phyloP scores from a whole-genome alignment of 2,888 invertebrate species.

The Zootermopsis nevadensis region DNA sequence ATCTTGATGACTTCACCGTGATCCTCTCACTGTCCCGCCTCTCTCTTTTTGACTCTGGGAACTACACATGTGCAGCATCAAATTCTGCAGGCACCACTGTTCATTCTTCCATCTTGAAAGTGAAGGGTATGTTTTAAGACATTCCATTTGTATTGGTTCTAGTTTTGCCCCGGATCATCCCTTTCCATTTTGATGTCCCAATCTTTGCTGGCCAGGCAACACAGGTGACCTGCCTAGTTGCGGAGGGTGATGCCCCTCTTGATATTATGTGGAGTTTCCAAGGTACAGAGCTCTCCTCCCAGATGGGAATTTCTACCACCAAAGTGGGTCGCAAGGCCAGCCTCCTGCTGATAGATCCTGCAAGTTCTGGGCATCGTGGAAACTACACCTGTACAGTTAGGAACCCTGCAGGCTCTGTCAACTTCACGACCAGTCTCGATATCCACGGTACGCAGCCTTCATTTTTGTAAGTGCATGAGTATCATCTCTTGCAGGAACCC shows the following conservation, averaged over 20 bases:
- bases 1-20: slow-evolving; percentile 64
- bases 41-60: slow-evolving; percentile 64
- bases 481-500: slow-evolving; percentile 24
- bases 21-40: slow-evolving; percentile 65
- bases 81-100: slow-evolving; percentile 69
- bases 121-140: slow-evolving; percentile 60
- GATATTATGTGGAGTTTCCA: slow-evolving; percentile 69
- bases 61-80: slow-evolving; percentile 69
- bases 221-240: slow-evolving; percentile 76
- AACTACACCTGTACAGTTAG: slow-evolving; percentile 61
- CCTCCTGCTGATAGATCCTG: slow-evolving; percentile 63
- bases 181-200: slow-evolving; percentile 81
- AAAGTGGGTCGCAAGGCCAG: slow-evolving; percentile 65
- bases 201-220: slow-evolving; percentile 83
- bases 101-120: slow-evolving; percentile 67
- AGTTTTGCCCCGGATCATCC: slow-evolving; percentile 85
- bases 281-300: slow-evolving; percentile 61
- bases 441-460: slow-evolving; percentile 46
- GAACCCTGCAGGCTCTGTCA: slow-evolving; percentile 59
- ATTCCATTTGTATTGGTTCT: slow-evolving; percentile 62
- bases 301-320: slow-evolving; percentile 60
- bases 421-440: slow-evolving; percentile 56
- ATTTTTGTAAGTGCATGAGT: slow-evolving; percentile 38
- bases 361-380: slow-evolving; percentile 58
- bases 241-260: slow-evolving; percentile 70